Evolutionary conservation across 2,113 vertebrate species (phyloP).

Genomic region (Lutjanus erythropterus): DNA sequence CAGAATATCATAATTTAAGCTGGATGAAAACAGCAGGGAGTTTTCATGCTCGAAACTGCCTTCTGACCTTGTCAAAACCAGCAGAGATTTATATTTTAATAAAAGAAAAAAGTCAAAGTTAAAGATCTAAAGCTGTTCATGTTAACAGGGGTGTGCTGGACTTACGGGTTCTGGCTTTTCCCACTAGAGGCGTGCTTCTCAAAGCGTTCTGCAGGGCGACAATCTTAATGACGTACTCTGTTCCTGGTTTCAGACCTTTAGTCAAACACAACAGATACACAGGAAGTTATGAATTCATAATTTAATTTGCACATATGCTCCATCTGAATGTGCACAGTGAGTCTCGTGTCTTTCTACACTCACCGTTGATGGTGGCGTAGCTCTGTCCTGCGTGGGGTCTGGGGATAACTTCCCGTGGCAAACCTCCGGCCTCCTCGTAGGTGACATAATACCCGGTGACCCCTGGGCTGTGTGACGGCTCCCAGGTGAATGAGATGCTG

Average conservation of each 20-base stretch:
- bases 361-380: slow-evolving; percentile 90
- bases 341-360: background rate
- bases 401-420: slow-evolving; percentile 87
- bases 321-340: too few relatives aligned
- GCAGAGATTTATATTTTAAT: background rate
- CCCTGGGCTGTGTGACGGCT: slow-evolving; percentile 87
- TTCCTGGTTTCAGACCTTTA: slow-evolving; percentile 91
- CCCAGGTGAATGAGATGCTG: slow-evolving; percentile 92
- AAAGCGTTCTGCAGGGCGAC: slow-evolving; percentile 91
- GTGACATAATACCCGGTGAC: slow-evolving; percentile 95
- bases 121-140: background rate
- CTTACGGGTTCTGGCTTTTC: slow-evolving; percentile 96
- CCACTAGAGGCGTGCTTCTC: slow-evolving; percentile 91
- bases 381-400: slow-evolving; percentile 87
- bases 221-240: slow-evolving; percentile 92
- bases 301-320: background rate
- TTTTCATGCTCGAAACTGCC: background rate
- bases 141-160: background rate
- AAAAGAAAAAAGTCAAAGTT: background rate
- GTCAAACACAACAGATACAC: slow-evolving; percentile 18
- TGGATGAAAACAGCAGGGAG: background rate
- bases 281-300: background rate
- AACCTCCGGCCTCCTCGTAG: slow-evolving; percentile 88
- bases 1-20: background rate
- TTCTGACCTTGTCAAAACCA: background rate